Evolutionary conservation across 2,888 invertebrate species (phyloP), one percentile per base, ranked within the genome.

Genomic region (Neoascia interrupta): DNA sequence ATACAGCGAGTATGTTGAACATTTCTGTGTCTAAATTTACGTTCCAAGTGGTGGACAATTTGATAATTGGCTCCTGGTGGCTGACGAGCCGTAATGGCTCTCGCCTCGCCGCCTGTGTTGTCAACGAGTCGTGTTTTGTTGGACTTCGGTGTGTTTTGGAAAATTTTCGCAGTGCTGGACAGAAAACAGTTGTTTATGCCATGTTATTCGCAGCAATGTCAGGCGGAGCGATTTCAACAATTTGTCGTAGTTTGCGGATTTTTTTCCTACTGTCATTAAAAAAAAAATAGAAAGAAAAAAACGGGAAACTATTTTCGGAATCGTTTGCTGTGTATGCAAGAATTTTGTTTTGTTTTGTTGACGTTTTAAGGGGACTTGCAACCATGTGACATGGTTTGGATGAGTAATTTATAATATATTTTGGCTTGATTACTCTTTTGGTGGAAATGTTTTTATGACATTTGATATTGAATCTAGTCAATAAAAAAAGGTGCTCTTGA

Each of bases 161-260:
- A 15, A 11, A 26, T 34, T 41, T 49, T 47, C 15, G 61, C 61
- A 49, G 49, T n/a, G 47, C 61, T 61, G 47, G 61, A 61, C 61
- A 61, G 34, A 41, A 16, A 51, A 51, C 47, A 58, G 49, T 64
- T 73, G 64, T 73, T 49, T 66, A 49, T 72, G 49, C 43, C 58
- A 73, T 58, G 64, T 43, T 41, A n/a, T n/a, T n/a, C 26, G 47
- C 28, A 41, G n/a, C 64, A 41, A 37, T 64, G 73, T 36, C 73
- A 58, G 56, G 51, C 56, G 16, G 43, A 58, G 37, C 64, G n/a
- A 64, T 64, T 73, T 58, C 56, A 64, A 45, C 64, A 73, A 73
- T 73, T 73, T 49, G 66, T 64, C 26, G 21, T 43, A 64, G 64
- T 73, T 58, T 43, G 43, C 34, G 26, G 34, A 36, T 23, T 45